Conservation (phyloP, 2,113 vertebrate species). For the Physeter macrocephalus region DNA sequence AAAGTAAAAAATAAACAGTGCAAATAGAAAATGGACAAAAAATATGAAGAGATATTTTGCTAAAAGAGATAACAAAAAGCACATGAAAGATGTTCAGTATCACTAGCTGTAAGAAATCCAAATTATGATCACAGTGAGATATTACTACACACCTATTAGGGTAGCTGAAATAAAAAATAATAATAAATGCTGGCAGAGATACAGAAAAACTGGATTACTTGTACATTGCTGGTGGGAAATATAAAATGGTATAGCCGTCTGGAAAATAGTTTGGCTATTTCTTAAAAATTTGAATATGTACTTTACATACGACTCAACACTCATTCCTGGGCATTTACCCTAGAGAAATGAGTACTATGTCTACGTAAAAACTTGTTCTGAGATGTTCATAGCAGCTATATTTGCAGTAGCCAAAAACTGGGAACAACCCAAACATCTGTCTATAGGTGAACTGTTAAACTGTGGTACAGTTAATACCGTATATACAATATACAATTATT, state of each 20-base stretch:
- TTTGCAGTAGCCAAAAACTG: not conserved
- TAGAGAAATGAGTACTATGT: not conserved
- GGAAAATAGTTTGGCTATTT: not conserved
- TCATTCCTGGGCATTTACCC: not conserved
- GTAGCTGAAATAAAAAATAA: not conserved
- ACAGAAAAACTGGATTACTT: not conserved
- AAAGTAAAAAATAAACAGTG: not conserved
- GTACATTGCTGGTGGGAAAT: not conserved
- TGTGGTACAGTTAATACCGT: not conserved
- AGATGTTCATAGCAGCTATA: not conserved
- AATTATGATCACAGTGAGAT: not conserved
- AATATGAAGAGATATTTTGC: not conserved
- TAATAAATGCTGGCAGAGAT: not conserved
- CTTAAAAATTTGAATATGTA: not conserved
- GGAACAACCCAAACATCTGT: not conserved
- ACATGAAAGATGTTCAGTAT: not conserved
- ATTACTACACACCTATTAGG: not conserved
- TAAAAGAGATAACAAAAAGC: not conserved
- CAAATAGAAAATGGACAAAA: not conserved
- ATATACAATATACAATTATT: not conserved
- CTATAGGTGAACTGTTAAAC: not conserved
- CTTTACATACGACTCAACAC: not conserved
- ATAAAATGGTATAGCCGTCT: not conserved
- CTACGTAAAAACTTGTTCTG: not conserved
- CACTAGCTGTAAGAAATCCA: not conserved